Base-by-base conservation (phyloP, 2,797 vertebrate genomes). In the Sebastes umbrosus region DNA sequence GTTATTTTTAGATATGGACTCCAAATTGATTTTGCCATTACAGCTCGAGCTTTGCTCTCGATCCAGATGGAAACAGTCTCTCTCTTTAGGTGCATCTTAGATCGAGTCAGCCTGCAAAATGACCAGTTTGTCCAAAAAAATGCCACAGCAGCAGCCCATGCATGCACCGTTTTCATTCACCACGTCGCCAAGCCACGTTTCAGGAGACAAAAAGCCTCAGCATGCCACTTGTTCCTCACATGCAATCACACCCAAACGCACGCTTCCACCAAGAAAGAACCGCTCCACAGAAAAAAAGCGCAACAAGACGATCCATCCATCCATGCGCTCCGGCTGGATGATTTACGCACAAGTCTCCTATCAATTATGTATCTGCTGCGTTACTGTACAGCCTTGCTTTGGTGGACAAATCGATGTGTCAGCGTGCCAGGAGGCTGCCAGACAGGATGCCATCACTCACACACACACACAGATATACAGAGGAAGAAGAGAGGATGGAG, bases 181-280 rank as follows among this genome's bases (percentile, higher is more conserved):
- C 63, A 14, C 52, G 27, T 34, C 20, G 24, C 76, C 62, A 63
- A 82, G 75, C 82, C 83, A 84, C 87, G 83, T 88, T 91, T 76
- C 59, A 54, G 43, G 58, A 90, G 85, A 93, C 87, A 87, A 84
- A 87, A 87, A 86, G 71, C 79, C 46, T 20, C 68, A 27, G 5
- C 18, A 24, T 43, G 1, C 46, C 54, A 22, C 10, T 75, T 50
- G 36, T 46, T 12, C 11, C 32, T 65, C 70, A 12, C 54, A 54
- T 64, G 24, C 73, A 72, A 63, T 60, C 62, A 32, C 69, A 77
- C 46, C 63, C 46, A 74, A 60, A 72, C 58, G 54, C 77, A 39
- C 68, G 55, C 66, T 75, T 70, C 20, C 66, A 63, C 25, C 36
- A 13, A 36, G 69, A 58, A 55, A 65, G 16, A 50, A 3, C 29